Conservation (phyloP, 2,797 vertebrate species). For the Melanotaenia nigrans region DNA sequence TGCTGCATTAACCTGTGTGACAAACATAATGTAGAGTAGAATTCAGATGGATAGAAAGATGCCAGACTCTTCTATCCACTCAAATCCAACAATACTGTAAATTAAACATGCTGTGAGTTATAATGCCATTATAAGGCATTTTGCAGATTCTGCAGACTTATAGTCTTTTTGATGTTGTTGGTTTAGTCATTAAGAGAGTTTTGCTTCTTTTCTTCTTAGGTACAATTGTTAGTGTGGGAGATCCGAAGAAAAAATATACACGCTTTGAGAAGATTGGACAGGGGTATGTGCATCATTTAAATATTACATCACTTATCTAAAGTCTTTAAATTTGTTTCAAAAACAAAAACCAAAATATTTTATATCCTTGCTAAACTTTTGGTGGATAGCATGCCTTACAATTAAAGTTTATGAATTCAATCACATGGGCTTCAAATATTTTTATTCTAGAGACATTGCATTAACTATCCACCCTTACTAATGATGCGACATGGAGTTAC, state of each 20-base stretch:
- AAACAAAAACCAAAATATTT: background rate
- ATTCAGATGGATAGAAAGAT: constrained; percentile 50
- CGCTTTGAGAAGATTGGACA: constrained; percentile 98
- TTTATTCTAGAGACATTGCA: too few relatives aligned
- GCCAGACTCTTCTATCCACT: constrained; percentile 31
- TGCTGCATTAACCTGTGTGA: constrained; percentile 57
- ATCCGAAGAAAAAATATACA: constrained; percentile 98
- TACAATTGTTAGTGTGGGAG: constrained; percentile 94
- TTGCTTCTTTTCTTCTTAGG: constrained; percentile 38
- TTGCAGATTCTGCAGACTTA: background rate
- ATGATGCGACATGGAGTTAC: too few relatives aligned
- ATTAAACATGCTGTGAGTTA: background rate
- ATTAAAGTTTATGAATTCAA: too few relatives aligned
- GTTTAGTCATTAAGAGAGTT: too few relatives aligned
- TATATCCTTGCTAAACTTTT: too few relatives aligned
- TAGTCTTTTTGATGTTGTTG: background rate
- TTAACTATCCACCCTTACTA: too few relatives aligned
- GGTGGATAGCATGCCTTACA: too few relatives aligned
- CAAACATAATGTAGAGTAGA: constrained; percentile 27
- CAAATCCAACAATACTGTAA: constrained; percentile 9
- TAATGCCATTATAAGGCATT: background rate
- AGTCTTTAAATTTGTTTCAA: too few relatives aligned
- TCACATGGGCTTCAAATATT: too few relatives aligned
- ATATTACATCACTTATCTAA: background rate
- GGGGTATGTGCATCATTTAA: constrained; percentile 78